Percentiles rank a stretch among this genome's conserved stretches.
These are phyloP conservation scores for Planococcus citri DNA, from an alignment of 1,140 invertebrate species.

Conservation along the genomic window DNA sequence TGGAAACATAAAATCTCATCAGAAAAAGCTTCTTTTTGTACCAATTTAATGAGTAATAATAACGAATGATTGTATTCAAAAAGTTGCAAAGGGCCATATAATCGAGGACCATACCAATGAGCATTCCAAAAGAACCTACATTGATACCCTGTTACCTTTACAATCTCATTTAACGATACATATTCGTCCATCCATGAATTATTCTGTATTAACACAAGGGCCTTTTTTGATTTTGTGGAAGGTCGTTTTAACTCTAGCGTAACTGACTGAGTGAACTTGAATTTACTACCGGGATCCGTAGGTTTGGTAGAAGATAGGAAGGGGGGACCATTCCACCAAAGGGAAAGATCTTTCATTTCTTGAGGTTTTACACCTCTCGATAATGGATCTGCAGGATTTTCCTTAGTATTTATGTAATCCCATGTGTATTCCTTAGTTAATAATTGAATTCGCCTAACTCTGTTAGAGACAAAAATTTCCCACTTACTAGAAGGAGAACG, in stretches of 20 bases:
- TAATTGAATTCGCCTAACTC: conserved; percentile 32
- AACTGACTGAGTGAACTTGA: neutral
- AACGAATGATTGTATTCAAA: neutral
- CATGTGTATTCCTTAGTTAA: conserved; percentile 28
- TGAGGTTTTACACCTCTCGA: conserved; percentile 32
- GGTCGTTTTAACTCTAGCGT: neutral
- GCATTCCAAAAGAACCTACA: neutral
- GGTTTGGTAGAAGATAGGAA: conserved; percentile 22
- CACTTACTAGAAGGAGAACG: conserved; percentile 26
- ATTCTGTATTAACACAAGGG: too few relatives aligned
- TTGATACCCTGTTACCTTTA: too few relatives aligned
- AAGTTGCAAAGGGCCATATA: neutral
- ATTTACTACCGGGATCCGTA: neutral
- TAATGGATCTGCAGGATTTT: conserved; percentile 35
- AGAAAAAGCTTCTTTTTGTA: neutral
- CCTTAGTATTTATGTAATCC: too few relatives aligned
- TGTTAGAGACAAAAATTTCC: conserved; percentile 35
- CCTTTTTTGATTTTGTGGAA: too few relatives aligned
- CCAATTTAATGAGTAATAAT: neutral
- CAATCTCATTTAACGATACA: too few relatives aligned
- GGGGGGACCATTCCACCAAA: conserved; percentile 28
- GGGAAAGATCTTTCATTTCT: conserved; percentile 23
- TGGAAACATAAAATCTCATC: neutral
- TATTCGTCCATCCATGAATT: too few relatives aligned
- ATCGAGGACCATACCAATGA: neutral